Conservation (phyloP, 1,140 invertebrate species). For the Coelopa frigida region DNA sequence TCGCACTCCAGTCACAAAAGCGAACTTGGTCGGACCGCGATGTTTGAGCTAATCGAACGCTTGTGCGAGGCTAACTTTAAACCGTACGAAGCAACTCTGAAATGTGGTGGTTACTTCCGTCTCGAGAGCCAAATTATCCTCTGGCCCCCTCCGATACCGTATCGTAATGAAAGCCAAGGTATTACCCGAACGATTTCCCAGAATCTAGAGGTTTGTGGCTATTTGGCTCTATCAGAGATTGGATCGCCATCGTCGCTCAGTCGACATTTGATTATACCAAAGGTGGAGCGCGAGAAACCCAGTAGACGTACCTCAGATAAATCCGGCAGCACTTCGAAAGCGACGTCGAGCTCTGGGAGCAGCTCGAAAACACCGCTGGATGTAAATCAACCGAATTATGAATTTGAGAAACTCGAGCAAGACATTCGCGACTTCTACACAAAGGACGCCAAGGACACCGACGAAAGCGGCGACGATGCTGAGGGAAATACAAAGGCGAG, state of each 20-base stretch:
- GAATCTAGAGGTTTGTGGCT: conserved; percentile 71
- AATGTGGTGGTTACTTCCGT: conserved; percentile 65
- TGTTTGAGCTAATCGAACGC: conserved; percentile 62
- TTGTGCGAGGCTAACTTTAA: conserved; percentile 71
- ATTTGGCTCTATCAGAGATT: conserved; percentile 72
- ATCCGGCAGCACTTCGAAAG: conserved; percentile 12
- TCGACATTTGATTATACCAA: conserved; percentile 80
- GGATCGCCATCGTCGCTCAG: conserved; percentile 92
- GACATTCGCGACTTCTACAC: conserved; percentile 48
- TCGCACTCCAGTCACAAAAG: conserved; percentile 43
- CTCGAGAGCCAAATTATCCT: conserved; percentile 58
- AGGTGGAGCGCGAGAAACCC: conserved; percentile 40
- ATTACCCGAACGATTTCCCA: conserved; percentile 45
- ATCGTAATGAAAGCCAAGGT: conserved; percentile 16
- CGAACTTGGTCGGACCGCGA: conserved; percentile 38
- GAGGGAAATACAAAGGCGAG: conserved; percentile 48
- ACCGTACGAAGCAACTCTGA: conserved; percentile 65
- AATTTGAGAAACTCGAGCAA: conserved; percentile 49
- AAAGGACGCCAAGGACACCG: conserved; percentile 49
- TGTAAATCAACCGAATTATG: conserved; percentile 43
- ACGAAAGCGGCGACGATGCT: conserved; percentile 45
- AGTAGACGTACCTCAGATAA: conserved; percentile 26
- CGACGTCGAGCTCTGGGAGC: neutral
- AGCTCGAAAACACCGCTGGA: conserved; percentile 17
- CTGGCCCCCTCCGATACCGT: conserved; percentile 62